These are phyloP conservation scores for Carabus problematicus DNA, from an alignment of 2,888 invertebrate species.

Conservation along the genomic window DNA sequence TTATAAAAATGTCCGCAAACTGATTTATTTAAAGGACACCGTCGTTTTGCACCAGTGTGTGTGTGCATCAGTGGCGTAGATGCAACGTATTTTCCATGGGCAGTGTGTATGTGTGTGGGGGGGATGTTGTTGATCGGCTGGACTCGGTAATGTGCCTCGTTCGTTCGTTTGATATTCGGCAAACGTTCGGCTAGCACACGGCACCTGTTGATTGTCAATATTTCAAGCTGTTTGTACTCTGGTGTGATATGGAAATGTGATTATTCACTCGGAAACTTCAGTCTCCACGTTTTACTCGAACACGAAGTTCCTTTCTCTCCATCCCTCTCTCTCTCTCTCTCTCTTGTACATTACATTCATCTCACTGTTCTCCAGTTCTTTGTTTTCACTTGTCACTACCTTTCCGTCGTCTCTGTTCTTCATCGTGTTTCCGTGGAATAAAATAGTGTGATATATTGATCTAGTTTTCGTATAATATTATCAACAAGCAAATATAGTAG, in stretches of 20 bases:
- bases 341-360: not conserved
- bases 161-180: constrained; percentile 48
- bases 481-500: too few species aligned
- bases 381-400: not conserved
- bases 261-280: constrained; percentile 53
- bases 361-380: not conserved
- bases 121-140: not conserved
- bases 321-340: constrained; percentile 3
- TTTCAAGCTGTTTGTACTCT: constrained; percentile 54
- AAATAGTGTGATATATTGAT: too few species aligned
- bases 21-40: constrained; percentile 2
- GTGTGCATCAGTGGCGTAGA: constrained; percentile 1
- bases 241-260: constrained; percentile 55
- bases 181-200: constrained; percentile 47
- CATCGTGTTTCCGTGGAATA: not conserved
- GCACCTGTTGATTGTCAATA: constrained; percentile 57
- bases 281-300: constrained; percentile 46
- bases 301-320: constrained; percentile 37
- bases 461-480: too few species aligned
- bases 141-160: constrained; percentile 12
- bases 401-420: not conserved
- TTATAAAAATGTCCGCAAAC: not conserved
- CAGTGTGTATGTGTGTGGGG: not conserved
- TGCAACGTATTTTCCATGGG: not conserved
- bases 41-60: not conserved